phyloP scores from a whole-genome alignment of 2,888 invertebrate genomes.

The Epirrita christyi region DNA sequence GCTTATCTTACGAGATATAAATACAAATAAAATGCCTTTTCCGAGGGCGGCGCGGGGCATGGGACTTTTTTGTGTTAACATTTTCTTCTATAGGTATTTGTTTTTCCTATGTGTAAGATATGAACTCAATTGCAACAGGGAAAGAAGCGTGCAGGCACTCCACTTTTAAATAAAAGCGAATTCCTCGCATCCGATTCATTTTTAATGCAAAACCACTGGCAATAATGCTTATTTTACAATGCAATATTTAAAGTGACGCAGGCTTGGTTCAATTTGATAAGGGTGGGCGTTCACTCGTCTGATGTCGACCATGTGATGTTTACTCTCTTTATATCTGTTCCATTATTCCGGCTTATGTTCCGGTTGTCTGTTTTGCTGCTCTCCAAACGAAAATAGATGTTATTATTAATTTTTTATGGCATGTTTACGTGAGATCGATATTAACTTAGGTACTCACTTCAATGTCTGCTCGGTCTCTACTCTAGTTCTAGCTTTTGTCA shows the following conservation, averaged over 20 bases:
- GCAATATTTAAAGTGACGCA: background rate
- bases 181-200: too few species aligned
- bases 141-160: too few species aligned
- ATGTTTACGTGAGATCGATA: slow-evolving; percentile 42
- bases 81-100: too few species aligned
- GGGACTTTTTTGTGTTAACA: too few species aligned
- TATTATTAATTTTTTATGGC: slow-evolving; percentile 48
- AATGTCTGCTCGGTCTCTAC: slow-evolving; percentile 14
- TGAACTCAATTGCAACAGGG: too few species aligned
- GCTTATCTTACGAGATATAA: too few species aligned
- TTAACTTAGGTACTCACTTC: slow-evolving; percentile 21
- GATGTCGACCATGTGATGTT: slow-evolving; percentile 46
- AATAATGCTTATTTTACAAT: too few species aligned
- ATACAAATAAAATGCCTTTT: too few species aligned
- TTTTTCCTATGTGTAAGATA: too few species aligned
- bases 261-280: slow-evolving; percentile 58
- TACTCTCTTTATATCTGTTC: slow-evolving; percentile 49
- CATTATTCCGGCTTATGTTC: slow-evolving; percentile 56
- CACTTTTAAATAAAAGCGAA: too few species aligned
- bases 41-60: too few species aligned
- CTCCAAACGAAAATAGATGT: slow-evolving; percentile 50
- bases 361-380: slow-evolving; percentile 49
- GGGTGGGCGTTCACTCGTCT: slow-evolving; percentile 59
- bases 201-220: too few species aligned
- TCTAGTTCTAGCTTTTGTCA: slow-evolving; percentile 1